Conservation (phyloP, 2,797 vertebrate genomes). For the Enteromius viviparus region DNA sequence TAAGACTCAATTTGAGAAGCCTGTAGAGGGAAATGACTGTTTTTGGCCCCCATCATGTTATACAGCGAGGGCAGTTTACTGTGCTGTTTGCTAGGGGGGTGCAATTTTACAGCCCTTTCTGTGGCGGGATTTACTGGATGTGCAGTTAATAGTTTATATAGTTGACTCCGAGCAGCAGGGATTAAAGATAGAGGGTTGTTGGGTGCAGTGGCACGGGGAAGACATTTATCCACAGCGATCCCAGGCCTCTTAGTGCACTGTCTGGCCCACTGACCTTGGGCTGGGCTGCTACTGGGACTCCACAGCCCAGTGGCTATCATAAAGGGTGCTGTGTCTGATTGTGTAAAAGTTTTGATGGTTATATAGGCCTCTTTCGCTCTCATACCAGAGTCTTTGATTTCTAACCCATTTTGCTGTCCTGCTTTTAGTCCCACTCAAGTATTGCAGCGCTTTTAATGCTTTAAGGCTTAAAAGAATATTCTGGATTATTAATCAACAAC, state of each 20-base stretch:
- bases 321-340: slow-evolving; percentile 29
- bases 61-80: slow-evolving; percentile 73
- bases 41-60: slow-evolving; percentile 77
- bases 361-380: slow-evolving; percentile 13
- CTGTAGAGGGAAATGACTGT: slow-evolving; percentile 77
- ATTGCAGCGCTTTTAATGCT: slow-evolving; percentile 9
- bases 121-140: slow-evolving; percentile 77
- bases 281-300: slow-evolving; percentile 42
- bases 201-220: slow-evolving; percentile 60
- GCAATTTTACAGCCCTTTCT: slow-evolving; percentile 68
- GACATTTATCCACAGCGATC: slow-evolving; percentile 60
- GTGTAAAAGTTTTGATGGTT: slow-evolving; percentile 33
- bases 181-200: slow-evolving; percentile 75
- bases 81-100: slow-evolving; percentile 64
- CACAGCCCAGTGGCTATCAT: slow-evolving; percentile 47
- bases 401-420: slow-evolving; percentile 47
- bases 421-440: slow-evolving; percentile 16
- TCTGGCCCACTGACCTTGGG: slow-evolving; percentile 57
- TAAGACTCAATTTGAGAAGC: slow-evolving; percentile 78
- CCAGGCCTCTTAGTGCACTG: slow-evolving; percentile 44
- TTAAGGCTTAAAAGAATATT: slow-evolving; percentile 30
- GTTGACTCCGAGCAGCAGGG: slow-evolving; percentile 74
- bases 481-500: background rate
- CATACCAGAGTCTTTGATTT: slow-evolving; percentile 21
- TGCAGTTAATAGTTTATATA: slow-evolving; percentile 81